Evolutionary conservation across 1,140 invertebrate species (phyloP).

Genomic region (Brachionus rotundiformis): DNA sequence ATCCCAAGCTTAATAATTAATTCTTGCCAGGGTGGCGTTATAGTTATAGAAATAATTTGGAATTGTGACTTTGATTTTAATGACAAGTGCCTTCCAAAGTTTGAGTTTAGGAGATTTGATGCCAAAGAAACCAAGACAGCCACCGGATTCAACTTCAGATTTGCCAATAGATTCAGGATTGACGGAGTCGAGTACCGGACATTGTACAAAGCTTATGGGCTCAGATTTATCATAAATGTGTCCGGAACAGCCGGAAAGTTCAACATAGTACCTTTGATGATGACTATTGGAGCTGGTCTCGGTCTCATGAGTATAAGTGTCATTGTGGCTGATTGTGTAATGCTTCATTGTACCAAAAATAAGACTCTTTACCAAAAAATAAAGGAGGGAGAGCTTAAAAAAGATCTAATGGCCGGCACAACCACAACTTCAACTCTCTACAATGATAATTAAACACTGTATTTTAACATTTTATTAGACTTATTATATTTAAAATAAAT

Average conservation of each 20-base stretch:
- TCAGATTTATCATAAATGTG: constrained; percentile 53
- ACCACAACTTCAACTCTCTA: not conserved
- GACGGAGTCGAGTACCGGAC: constrained; percentile 63
- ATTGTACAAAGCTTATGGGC: constrained; percentile 57
- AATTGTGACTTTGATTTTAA: constrained; percentile 67
- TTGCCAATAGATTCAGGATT: constrained; percentile 63
- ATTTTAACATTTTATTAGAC: too few species aligned
- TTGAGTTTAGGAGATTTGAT: constrained; percentile 64
- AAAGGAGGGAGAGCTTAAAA: constrained; percentile 41
- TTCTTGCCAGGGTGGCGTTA: constrained; percentile 64
- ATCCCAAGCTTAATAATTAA: constrained; percentile 57
- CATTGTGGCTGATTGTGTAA: constrained; percentile 46
- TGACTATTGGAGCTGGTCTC: constrained; percentile 54
- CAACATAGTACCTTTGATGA: constrained; percentile 52
- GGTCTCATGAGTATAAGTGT: constrained; percentile 54
- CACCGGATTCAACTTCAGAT: constrained; percentile 67
- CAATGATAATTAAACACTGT: not conserved
- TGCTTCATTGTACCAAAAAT: constrained; percentile 48
- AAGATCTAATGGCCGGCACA: not conserved
- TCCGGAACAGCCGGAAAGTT: constrained; percentile 53
- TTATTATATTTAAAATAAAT: too few species aligned
- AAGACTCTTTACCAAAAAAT: constrained; percentile 51
- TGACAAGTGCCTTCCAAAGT: constrained; percentile 65
- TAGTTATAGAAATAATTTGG: constrained; percentile 66
- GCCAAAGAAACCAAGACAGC: constrained; percentile 58